Evolutionary conservation across 1,140 invertebrate genomes (phyloP), one percentile per base, ranked within the genome.

Genomic region (Schlechtendalia chinensis): DNA sequence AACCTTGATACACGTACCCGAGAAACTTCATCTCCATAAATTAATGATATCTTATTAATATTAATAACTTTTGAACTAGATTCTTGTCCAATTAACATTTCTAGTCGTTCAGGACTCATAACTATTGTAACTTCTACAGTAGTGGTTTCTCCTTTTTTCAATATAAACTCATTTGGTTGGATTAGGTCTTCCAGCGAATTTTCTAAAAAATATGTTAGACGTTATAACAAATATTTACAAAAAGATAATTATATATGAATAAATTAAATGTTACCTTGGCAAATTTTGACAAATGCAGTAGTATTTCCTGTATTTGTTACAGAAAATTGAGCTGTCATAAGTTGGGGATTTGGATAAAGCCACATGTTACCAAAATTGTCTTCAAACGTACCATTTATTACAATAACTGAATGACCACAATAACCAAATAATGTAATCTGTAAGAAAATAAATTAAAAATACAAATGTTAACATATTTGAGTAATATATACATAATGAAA

Each of bases 21-120:
- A 2, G 75, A 61, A 24, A 61, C 75, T 79, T 79, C 75, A 63
- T 79, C 75, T 50, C 75, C 75, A 63, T 79, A 63, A n/a, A 79
- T 50, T 45, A 79, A 17, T n/a, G 75, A 63, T 61, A 79, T 22
- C 19, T 79, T 79, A 61, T 79, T 79, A 17, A 79, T 79, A 47
- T 29, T 61, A n/a, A 79, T 59, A 29, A 79, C 10, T 79, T 79
- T 79, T 47, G 58, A 79, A 29, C 12, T 79, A 63, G 32, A 27
- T 27, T 79, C 59, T 47, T 63, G 32, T 47, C 47, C 75, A 27
- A 79, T 22, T 61, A 79, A 63, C 56, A 79, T 79, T 63, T 79
- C 75, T 45, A 79, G 32, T 1, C 75, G 29, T 63, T 79, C 75
- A 14, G 75, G 58, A 63, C 39, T 63, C 75, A 79, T 79, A 47